A percentile compares a stretch with the other conserved stretches of the same genome.
These are phyloP conservation scores for Eurosta solidaginis DNA, from an alignment of 1,140 invertebrate species.

Conservation along the genomic window DNA sequence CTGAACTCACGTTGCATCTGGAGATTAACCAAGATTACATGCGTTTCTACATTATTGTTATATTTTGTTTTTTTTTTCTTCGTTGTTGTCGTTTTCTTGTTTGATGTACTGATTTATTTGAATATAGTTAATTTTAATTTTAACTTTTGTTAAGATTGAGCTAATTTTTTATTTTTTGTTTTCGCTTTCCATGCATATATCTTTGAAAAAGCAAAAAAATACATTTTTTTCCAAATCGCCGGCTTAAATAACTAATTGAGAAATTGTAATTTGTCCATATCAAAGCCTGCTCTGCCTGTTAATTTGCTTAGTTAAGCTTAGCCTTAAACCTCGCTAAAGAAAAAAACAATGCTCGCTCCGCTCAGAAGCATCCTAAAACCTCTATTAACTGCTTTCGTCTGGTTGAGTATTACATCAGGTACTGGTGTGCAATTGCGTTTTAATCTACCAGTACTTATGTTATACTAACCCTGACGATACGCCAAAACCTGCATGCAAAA, in stretches of 20 bases:
- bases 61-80: slow-evolving; percentile 35
- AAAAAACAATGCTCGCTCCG: background rate
- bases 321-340: background rate
- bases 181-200: no score
- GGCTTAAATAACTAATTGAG: no score
- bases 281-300: no score
- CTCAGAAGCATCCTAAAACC: background rate
- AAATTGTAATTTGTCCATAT: no score
- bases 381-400: slow-evolving; percentile 38
- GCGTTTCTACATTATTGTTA: slow-evolving; percentile 50
- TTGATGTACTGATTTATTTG: slow-evolving; percentile 18
- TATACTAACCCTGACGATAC: slow-evolving; percentile 66
- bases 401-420: slow-evolving; percentile 98
- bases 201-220: background rate
- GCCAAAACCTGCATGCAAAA: slow-evolving; percentile 49
- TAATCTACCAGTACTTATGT: slow-evolving; percentile 77
- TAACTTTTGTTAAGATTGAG: slow-evolving; percentile 20
- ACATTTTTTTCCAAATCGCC: no score
- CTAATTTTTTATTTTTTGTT: slow-evolving; percentile 26
- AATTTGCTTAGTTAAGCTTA: no score
- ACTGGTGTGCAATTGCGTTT: slow-evolving; percentile 73
- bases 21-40: slow-evolving; percentile 58
- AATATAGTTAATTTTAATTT: slow-evolving; percentile 14
- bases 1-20: slow-evolving; percentile 59
- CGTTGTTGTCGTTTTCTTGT: slow-evolving; percentile 37